Percentiles rank a stretch among this genome's conserved stretches.
phyloP scores from a whole-genome alignment of 35 echinoderm and acorn worm species.

The Lytechinus pictus region DNA sequence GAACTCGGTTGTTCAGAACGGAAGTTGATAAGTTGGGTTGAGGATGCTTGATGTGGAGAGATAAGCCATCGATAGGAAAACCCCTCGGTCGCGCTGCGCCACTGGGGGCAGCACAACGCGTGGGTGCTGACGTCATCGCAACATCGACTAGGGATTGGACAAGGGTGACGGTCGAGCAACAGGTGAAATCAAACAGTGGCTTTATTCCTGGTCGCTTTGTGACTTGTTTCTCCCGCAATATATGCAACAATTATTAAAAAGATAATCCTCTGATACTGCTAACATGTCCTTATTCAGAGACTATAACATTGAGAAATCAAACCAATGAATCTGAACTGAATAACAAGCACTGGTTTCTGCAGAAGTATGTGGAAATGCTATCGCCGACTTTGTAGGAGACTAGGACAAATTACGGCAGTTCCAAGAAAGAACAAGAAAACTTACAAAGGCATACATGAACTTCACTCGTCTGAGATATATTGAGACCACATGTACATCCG shows the following conservation, averaged over 20 bases:
- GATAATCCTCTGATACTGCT: not conserved
- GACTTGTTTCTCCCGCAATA: not conserved
- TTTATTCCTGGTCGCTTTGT: not conserved
- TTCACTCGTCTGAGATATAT: not conserved
- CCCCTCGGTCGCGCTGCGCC: slow-evolving; percentile 51
- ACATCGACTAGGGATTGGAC: slow-evolving; percentile 49
- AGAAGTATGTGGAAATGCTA: not conserved
- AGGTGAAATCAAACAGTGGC: slow-evolving; percentile 24
- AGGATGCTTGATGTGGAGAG: slow-evolving; percentile 51
- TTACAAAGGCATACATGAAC: slow-evolving; percentile 1
- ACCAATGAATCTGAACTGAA: not conserved
- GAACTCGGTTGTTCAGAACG: slow-evolving; percentile 51
- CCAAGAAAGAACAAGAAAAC: slow-evolving; percentile 6
- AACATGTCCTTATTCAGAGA: not conserved
- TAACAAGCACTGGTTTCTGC: not conserved
- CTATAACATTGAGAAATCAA: not conserved
- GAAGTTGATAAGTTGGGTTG: slow-evolving; percentile 54
- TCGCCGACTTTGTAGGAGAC: not conserved
- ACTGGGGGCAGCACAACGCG: slow-evolving; percentile 47
- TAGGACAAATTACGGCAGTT: slow-evolving; percentile 2
- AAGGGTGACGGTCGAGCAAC: not conserved
- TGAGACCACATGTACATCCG: not conserved
- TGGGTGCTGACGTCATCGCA: slow-evolving; percentile 53
- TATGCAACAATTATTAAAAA: not conserved
- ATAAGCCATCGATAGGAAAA: slow-evolving; percentile 54